Conservation (phyloP, 2,797 vertebrate genomes). For the Nyctalus aviator region DNA sequence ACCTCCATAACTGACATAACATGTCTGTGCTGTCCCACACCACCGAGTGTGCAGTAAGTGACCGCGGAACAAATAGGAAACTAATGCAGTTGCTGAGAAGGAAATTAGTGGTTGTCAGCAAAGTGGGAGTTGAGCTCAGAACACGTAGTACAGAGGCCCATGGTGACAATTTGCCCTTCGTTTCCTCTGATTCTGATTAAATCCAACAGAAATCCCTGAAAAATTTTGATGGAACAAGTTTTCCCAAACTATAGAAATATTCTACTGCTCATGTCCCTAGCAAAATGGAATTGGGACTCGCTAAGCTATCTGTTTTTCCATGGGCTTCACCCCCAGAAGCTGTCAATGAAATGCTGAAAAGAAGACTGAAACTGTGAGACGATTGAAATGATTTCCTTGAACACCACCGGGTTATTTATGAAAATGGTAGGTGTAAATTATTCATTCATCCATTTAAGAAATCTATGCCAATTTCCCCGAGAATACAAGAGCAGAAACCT, state of each 20-base stretch:
- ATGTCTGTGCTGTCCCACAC: neutral
- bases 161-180: neutral
- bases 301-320: neutral
- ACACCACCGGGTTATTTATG: neutral
- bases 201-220: neutral
- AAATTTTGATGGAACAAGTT: neutral
- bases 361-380: neutral
- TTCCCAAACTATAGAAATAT: neutral
- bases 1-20: neutral
- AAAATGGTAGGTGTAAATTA: neutral
- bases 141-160: no score
- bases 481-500: neutral
- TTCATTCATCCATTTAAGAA: neutral
- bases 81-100: neutral
- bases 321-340: neutral
- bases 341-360: neutral
- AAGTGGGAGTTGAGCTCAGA: neutral
- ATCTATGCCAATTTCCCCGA: neutral
- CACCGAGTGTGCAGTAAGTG: neutral
- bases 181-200: neutral
- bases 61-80: neutral
- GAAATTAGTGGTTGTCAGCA: neutral
- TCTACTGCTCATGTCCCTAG: neutral
- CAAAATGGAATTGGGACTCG: neutral
- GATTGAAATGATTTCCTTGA: neutral